Evolutionary conservation across 2,113 vertebrate genomes (phyloP), one percentile per base, ranked within the genome.

Genomic region (Apus apus): DNA sequence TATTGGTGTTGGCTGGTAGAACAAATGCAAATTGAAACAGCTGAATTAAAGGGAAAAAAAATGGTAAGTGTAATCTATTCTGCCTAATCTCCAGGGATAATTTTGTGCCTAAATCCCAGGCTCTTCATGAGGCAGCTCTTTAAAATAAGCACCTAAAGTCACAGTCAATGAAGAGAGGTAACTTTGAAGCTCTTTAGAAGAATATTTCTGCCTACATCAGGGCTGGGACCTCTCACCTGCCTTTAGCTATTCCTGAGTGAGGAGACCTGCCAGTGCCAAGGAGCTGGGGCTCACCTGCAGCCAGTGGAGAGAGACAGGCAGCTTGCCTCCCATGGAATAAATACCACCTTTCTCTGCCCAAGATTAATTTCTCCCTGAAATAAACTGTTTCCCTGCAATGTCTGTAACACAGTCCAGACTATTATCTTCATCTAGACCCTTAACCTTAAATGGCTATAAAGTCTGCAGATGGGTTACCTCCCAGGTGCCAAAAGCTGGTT

Each of bases 251-350:
- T 85, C 57, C 21, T 4, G 17, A 48, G 5, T 20, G 26, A 46
- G 6, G 12, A 82, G 26, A 29, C 5, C 46, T 5, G 0, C 9
- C 23, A 32, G 5, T n/a, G 34, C 2, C 11, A 29, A 8, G 18
- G 30, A 40, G 11, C 13, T 51, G 60, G 8, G 1, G 17, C 22
- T 53, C 26, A 15, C 40, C 54, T 45, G 23, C 8, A 86, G 15
- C 15, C 64, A 73, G 0, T 30, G 15, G 29, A 68, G 20, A 68
- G 32, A 72, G 64, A 54, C 0, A 3, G 27, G 13, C 9, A 85
- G 6, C 6, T 89, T 66, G 13, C 7, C 4, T 18, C 5, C 12
- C 6, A 14, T 19, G 43, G 11, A 72, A 45, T 43, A 65, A 75
- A 57, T 17, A 54, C 16, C 5, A 17, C 13, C 13, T 36, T 1